Percentiles rank a stretch among this genome's conserved stretches.
Conservation (phyloP, 2,113 vertebrate genomes). For the Promerops cafer region DNA sequence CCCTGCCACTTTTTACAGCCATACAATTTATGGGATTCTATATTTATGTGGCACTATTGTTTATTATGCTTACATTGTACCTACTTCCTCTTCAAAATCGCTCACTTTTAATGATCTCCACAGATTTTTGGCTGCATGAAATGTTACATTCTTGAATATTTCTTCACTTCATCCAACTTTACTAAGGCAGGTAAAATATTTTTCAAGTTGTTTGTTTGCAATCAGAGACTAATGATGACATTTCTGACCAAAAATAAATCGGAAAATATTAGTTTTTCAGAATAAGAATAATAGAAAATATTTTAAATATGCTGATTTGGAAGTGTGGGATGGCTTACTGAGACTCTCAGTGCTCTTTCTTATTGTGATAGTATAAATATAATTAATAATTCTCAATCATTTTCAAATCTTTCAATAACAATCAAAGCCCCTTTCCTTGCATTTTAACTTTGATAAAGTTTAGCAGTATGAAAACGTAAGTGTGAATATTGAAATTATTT, state of each 20-base stretch:
- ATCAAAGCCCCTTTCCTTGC: not conserved
- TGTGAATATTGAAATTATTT: not conserved
- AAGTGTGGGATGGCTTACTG: not conserved
- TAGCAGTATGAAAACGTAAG: not conserved
- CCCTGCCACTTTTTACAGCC: not conserved
- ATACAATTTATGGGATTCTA: not conserved
- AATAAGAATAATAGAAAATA: not conserved
- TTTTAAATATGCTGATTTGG: not conserved
- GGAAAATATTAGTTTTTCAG: not conserved
- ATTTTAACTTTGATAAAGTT: not conserved
- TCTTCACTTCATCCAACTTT: not conserved
- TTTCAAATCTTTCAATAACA: not conserved
- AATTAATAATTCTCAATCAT: not conserved
- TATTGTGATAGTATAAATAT: not conserved
- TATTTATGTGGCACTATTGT: not conserved
- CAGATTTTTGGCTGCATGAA: not conserved
- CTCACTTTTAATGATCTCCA: not conserved
- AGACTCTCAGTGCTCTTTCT: not conserved
- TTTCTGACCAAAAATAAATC: not conserved
- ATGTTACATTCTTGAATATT: not conserved
- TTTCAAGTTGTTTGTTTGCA: not conserved
- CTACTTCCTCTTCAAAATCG: not conserved
- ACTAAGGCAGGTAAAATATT: not conserved
- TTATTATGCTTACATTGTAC: not conserved
- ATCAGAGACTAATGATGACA: not conserved